A percentile compares a stretch with the other conserved stretches of the same genome.
phyloP scores from a whole-genome alignment of 2,113 vertebrate genomes.

The Larimichthys crocea region DNA sequence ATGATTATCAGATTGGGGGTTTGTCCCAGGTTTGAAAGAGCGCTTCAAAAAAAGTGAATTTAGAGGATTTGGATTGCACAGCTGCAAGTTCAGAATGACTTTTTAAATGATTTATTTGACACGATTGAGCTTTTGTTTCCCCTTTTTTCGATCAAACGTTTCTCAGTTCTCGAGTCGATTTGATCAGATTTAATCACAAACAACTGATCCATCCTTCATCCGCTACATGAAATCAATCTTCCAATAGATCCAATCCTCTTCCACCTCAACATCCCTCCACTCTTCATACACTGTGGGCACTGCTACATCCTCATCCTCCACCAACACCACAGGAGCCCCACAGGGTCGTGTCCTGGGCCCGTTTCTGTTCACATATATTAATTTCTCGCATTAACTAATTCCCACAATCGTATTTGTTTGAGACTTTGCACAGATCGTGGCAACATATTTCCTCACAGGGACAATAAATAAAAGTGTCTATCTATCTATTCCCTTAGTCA shows the following conservation, averaged over 20 bases:
- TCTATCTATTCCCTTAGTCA: not conserved
- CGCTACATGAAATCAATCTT: not conserved
- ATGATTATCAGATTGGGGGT: conserved; percentile 19
- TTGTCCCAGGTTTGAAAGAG: conserved; percentile 28
- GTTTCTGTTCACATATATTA: too few relatives aligned
- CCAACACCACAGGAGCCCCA: too few relatives aligned
- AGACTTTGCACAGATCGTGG: too few relatives aligned
- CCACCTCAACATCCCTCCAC: too few relatives aligned
- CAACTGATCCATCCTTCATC: not conserved
- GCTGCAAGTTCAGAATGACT: not conserved
- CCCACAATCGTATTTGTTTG: too few relatives aligned
- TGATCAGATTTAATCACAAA: not conserved
- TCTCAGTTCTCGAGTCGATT: not conserved
- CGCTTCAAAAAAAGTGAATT: conserved; percentile 8
- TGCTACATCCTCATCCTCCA: too few relatives aligned
- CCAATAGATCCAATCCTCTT: not conserved
- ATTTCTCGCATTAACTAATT: too few relatives aligned
- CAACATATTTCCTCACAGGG: too few relatives aligned
- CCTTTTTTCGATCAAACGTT: not conserved
- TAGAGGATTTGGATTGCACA: conserved; percentile 11
- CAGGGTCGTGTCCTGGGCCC: too few relatives aligned
- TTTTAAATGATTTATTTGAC: conserved; percentile 4
- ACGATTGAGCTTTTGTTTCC: conserved; percentile 8
- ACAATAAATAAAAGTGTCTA: too few relatives aligned
- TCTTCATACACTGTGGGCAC: too few relatives aligned